Percentiles rank a stretch among this genome's conserved stretches.
These are phyloP conservation scores for Callinectes sapidus DNA, from an alignment of 2,888 invertebrate genomes.

Conservation along the genomic window DNA sequence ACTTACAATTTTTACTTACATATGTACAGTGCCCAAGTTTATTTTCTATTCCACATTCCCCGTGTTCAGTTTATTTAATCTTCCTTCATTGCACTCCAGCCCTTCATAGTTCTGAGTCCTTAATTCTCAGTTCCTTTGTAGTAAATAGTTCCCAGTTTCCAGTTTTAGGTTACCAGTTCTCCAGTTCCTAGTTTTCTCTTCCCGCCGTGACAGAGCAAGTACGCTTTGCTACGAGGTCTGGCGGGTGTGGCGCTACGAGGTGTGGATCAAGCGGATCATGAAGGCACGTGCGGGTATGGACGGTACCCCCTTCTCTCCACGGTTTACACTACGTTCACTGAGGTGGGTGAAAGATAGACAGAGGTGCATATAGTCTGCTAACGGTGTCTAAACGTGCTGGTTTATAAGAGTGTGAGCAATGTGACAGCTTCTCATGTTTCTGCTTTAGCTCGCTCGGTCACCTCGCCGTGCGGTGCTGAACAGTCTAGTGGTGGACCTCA, in stretches of 20 bases:
- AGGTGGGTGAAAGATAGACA: conserved; percentile 46
- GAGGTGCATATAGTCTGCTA: not conserved
- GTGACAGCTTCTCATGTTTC: not conserved
- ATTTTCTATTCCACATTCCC: not conserved
- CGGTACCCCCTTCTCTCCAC: conserved; percentile 73
- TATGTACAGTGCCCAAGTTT: not conserved
- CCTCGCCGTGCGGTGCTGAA: conserved; percentile 82
- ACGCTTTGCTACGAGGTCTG: conserved; percentile 83
- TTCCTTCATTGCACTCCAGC: not conserved
- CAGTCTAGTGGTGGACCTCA: conserved; percentile 81
- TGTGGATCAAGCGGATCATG: conserved; percentile 80
- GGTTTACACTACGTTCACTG: conserved; percentile 75
- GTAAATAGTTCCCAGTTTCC: not conserved
- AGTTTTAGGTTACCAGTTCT: not conserved
- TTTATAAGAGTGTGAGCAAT: conserved; percentile 7
- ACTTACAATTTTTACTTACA: not conserved
- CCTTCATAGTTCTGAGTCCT: not conserved
- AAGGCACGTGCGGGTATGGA: conserved; percentile 53
- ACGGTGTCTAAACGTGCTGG: not conserved
- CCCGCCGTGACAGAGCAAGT: conserved; percentile 80
- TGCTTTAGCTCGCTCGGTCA: conserved; percentile 80
- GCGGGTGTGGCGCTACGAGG: conserved; percentile 82
- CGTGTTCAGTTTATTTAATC: not conserved
- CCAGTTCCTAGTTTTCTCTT: not conserved
- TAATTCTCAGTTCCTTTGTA: not conserved